Evolutionary conservation across 2,888 invertebrate species (phyloP), one percentile per base, ranked within the genome.

Genomic region (Aphodius sticticus): DNA sequence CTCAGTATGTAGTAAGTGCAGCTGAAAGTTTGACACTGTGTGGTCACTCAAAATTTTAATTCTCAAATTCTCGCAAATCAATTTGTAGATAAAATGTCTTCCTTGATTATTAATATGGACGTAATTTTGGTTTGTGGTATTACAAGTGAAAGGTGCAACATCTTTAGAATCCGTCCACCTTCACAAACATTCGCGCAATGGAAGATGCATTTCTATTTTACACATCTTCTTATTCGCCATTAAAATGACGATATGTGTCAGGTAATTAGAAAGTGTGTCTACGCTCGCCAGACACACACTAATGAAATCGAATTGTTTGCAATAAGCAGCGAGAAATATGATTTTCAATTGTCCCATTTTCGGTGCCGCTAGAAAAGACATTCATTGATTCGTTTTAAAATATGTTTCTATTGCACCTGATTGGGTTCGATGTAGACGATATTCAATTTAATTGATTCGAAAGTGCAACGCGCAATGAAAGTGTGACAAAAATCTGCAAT

Each of bases 221-320:
- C 53, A 53, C 53, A 53, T 53, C 53, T 53, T 12, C 9, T 53
- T 53, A 53, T 7, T 1, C 12, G 12, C 53, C 53, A 12, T 53
- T 53, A 53, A 53, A 53, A 53, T 9, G 53, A 53, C 12, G 53
- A 53, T 53, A 53, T 53, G 53, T 53, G 53, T 53, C 53, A 12
- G 7, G 53, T 53, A 53, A 53, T 53, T 53, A 53, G 53, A 53
- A 53, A 53, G 53, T 53, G 53, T 53, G 53, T 26, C 26, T 12
- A 53, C 53, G 12, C 53, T 53, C 53, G 53, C 53, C 53, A 53
- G 9, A 12, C 7, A 53, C 53, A 53, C 53, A 5, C 53, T 53
- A 53, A 53, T 53, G 53, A 53, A 53, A 53, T 53, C 53, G 53
- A 53, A 53, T 53, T 53, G 53, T 53, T 53, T 53, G 53, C 53